A percentile compares a stretch with the other conserved stretches of the same genome.
phyloP scores from a whole-genome alignment of 30 jellyfish, hydroid and myxozoan genomes.

The Cassiopea xamachana region DNA sequence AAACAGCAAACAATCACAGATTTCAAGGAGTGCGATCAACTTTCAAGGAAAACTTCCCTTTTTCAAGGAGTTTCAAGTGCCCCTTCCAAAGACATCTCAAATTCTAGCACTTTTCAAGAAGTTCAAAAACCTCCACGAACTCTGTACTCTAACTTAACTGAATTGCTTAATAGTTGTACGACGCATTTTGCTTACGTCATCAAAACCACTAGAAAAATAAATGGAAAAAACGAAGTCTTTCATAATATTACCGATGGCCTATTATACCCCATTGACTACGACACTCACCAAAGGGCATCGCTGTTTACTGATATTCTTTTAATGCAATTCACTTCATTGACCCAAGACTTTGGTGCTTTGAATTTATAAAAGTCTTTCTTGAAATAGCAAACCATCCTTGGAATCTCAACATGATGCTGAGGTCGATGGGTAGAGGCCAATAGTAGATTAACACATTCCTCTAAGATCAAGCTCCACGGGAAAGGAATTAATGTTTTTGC shows the following conservation, averaged over 20 bases:
- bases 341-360: conserved; percentile 51
- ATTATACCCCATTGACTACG: neutral
- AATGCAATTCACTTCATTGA: neutral
- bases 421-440: conserved; percentile 41
- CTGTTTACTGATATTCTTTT: neutral
- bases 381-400: conserved; percentile 25
- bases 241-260: neutral
- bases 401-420: conserved; percentile 13
- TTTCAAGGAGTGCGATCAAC: too few species aligned
- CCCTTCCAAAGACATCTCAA: too few species aligned
- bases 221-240: too few species aligned
- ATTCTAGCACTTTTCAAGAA: too few species aligned
- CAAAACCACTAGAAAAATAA: too few species aligned
- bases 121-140: too few species aligned
- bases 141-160: too few species aligned
- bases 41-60: too few species aligned
- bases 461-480: conserved; percentile 58
- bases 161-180: too few species aligned
- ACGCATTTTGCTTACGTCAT: too few species aligned
- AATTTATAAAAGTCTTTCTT: conserved; percentile 22
- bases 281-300: neutral
- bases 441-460: conserved; percentile 50
- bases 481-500: conserved; percentile 2
- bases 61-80: too few species aligned
- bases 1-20: too few species aligned